Evolutionary conservation across 2,113 vertebrate species (phyloP), one percentile per base, ranked within the genome.

Genomic region (Origma solitaria): DNA sequence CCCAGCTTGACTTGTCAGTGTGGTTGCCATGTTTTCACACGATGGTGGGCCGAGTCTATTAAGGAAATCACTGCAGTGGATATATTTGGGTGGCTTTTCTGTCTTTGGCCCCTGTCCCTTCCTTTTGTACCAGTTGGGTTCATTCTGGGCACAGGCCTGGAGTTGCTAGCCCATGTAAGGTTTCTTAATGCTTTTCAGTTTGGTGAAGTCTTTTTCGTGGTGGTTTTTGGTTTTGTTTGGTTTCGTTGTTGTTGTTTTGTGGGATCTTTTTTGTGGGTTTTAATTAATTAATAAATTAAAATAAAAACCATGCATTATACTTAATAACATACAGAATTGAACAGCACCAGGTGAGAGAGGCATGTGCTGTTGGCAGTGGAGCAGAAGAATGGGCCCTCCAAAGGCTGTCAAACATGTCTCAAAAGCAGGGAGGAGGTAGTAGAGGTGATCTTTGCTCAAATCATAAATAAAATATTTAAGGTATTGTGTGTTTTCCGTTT

Each of bases 1-100:
- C 15, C 13, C 28, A 60, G 16, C 40, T 81, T 0, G 0, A 27
- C 17, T n/a, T 51, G 16, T 9, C 0, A 1, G 6, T 33, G 13
- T 3, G 3, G 33, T 76, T 42, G 21, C 56, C 3, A 0, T 53
- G 17, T 51, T 47, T 27, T 68, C 24, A 47, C 0, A 4, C 45
- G 25, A 10, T 56, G 56, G 30, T 47, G 44, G 56, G 15, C 45
- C 42, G 58, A 61, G 10, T 40, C 28, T 71, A 0, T 37, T 5
- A 6, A 23, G 27, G 62, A 42, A 38, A 49, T 28, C 49, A 44
- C 15, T 42, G 23, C 27, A 10, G 13, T 11, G 31, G 24, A 15
- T 49, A 1, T 57, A 49, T 68, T 77, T 58, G 31, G 31, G 35
- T 56, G 24, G 6, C 12, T 73, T 58, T 68, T 58, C 19, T 64